phyloP scores from a whole-genome alignment of 2,113 vertebrate species.

The Catharus fuscescens region DNA sequence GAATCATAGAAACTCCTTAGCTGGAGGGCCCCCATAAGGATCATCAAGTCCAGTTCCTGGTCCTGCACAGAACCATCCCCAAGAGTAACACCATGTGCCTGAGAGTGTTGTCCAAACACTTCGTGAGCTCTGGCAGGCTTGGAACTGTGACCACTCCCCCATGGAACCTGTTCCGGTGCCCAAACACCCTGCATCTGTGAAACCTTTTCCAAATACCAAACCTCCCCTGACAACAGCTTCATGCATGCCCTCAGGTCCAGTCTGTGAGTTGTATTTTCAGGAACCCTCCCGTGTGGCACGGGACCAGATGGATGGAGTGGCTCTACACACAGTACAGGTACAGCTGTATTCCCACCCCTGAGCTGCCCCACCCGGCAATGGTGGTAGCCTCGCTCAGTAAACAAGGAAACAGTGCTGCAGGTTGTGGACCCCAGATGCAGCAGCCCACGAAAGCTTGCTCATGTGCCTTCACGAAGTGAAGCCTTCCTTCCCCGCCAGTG shows the following conservation, averaged over 20 bases:
- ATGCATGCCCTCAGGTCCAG: not conserved
- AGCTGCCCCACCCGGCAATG: not conserved
- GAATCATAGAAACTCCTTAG: not conserved
- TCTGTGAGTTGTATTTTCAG: not conserved
- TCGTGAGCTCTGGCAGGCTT: not conserved
- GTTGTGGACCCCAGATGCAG: rapidly evolving
- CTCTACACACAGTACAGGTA: rapidly evolving
- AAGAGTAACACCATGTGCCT: not conserved
- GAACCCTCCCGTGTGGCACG: rapidly evolving
- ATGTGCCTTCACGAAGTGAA: rapidly evolving
- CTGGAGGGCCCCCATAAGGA: not conserved
- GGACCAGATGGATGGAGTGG: rapidly evolving
- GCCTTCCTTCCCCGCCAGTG: not conserved
- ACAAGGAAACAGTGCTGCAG: rapidly evolving
- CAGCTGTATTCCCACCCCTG: not conserved
- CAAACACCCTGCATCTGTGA: not conserved
- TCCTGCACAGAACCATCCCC: not conserved
- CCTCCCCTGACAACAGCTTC: not conserved
- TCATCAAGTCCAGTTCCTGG: not conserved
- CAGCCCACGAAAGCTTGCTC: not conserved
- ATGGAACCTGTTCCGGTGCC: not conserved
- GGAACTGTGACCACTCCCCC: not conserved
- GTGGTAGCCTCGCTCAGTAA: rapidly evolving
- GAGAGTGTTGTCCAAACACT: not conserved
- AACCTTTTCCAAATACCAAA: not conserved